Evolutionary conservation across 2,797 vertebrate species (phyloP), one percentile per base, ranked within the genome.

Genomic region (Lepus oiostolus): DNA sequence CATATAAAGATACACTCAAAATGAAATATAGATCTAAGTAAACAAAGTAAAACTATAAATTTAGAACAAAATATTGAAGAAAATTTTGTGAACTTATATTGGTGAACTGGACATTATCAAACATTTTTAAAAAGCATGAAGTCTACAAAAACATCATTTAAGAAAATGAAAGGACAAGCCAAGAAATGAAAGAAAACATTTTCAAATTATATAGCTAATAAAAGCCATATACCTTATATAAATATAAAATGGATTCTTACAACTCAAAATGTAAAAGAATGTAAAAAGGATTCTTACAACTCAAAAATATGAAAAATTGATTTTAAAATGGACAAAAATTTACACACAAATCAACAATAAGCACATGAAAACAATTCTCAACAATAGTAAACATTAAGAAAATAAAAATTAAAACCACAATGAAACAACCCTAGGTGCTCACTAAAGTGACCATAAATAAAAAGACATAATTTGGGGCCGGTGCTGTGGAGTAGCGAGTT

Each of bases 1-100:
- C 22, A 84, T 21, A 83, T 4, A 58, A 79, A 92, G 83, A 54
- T 84, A 58, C 82, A 47, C 6, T 68, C n/a, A 90, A 87, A 89
- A 89, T 42, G 12, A 21, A 42, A 68, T 10, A 82, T 13, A 75
- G 38, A 42, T 9, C 17, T 91, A 63, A 32, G 1, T 38, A 32
- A 75, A 84, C 90, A 60, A 79, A 7, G 13, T 75, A 68, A 80
- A 88, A 22, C 62, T 70, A 26, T 80, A 58, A 32, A 54, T 63
- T 76, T 24, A 85, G 13, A 80, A 71, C 60, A 68, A 90, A 75
- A 70, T 88, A 72, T 19, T 85, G 11, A 12, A 75, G 32, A 91
- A 71, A 76, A 65, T 35, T 52, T 81, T 35, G 3, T 81, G n/a
- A 89, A 68, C n/a, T 67, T 95, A 47, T n/a, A 71, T 30, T 38